Conservation (phyloP, 2,113 vertebrate species). For the Oostethus manadensis region DNA sequence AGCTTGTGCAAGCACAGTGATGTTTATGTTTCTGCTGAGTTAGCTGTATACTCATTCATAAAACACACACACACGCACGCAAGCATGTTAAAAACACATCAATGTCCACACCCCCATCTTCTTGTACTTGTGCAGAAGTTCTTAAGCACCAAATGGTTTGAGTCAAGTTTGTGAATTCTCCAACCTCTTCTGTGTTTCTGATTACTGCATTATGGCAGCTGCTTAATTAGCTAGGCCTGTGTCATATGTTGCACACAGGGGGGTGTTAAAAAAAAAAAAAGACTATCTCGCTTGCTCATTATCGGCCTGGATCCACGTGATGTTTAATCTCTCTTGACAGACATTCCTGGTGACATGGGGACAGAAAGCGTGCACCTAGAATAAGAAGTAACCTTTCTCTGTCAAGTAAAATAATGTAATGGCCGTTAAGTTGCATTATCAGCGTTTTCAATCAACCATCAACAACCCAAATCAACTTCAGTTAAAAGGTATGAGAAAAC, state of each 20-base stretch:
- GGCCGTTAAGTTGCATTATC: constrained; percentile 1
- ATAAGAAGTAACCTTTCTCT: constrained; percentile 30
- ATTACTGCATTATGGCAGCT: constrained; percentile 72
- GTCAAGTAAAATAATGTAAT: constrained; percentile 41
- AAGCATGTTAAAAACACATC: constrained; percentile 21
- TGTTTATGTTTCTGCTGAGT: neutral
- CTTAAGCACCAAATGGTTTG: constrained; percentile 67
- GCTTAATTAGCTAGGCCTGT: constrained; percentile 73
- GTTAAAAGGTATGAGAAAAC: too few relatives aligned
- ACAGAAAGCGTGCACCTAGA: constrained; percentile 51
- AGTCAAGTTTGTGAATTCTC: constrained; percentile 67
- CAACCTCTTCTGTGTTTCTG: constrained; percentile 64
- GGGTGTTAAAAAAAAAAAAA: constrained; percentile 62
- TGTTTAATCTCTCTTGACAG: constrained; percentile 70
- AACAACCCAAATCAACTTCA: neutral
- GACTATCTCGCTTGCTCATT: constrained; percentile 68
- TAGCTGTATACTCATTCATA: neutral
- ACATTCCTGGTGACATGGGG: constrained; percentile 67
- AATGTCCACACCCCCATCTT: constrained; percentile 56
- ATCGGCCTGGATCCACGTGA: constrained; percentile 69
- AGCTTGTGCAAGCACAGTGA: neutral
- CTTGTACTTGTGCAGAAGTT: constrained; percentile 59
- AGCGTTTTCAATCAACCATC: neutral
- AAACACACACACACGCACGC: constrained; percentile 20
- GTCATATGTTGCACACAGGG: constrained; percentile 69